Evolutionary conservation across 2,113 vertebrate genomes (phyloP).

Genomic region (Aviceda subcristata): DNA sequence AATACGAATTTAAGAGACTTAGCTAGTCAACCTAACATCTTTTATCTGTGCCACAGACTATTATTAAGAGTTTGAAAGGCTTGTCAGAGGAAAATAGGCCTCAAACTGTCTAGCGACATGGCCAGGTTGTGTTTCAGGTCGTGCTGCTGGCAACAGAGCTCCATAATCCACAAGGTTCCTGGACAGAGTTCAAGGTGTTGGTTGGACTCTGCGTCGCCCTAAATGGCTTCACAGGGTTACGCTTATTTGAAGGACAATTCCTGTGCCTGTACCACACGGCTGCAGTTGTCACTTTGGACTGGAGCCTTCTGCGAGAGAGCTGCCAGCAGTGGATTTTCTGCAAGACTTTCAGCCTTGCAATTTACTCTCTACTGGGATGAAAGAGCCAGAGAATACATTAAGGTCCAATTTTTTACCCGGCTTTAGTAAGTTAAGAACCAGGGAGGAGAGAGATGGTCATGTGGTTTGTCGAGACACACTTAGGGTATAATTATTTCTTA

Average conservation of each 20-base stretch:
- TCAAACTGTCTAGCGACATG: conserved; percentile 22
- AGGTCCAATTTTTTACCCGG: not conserved
- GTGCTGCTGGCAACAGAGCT: conserved; percentile 24
- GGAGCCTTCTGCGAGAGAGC: not conserved
- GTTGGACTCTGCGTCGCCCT: not conserved
- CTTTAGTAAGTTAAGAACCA: not conserved
- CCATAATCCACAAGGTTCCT: conserved; percentile 43
- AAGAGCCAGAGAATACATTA: not conserved
- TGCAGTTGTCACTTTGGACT: conserved; percentile 53
- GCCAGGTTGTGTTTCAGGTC: conserved; percentile 58
- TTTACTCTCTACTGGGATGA: not conserved
- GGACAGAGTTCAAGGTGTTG: conserved; percentile 56
- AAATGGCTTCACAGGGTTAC: conserved; percentile 55
- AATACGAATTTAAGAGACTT: conserved; percentile 40
- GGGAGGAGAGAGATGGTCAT: not conserved
- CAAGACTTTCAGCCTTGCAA: conserved; percentile 26
- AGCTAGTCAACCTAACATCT: conserved; percentile 17
- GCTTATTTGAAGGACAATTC: conserved; percentile 59
- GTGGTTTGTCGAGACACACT: not conserved
- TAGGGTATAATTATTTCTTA: not conserved
- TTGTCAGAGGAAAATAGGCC: not conserved
- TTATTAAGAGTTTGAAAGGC: conserved; percentile 38
- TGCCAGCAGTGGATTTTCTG: conserved; percentile 46
- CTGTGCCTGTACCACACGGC: not conserved
- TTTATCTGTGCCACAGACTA: conserved; percentile 33